Conservation (phyloP, 2,113 vertebrate genomes). For the Muntiacus reevesi region DNA sequence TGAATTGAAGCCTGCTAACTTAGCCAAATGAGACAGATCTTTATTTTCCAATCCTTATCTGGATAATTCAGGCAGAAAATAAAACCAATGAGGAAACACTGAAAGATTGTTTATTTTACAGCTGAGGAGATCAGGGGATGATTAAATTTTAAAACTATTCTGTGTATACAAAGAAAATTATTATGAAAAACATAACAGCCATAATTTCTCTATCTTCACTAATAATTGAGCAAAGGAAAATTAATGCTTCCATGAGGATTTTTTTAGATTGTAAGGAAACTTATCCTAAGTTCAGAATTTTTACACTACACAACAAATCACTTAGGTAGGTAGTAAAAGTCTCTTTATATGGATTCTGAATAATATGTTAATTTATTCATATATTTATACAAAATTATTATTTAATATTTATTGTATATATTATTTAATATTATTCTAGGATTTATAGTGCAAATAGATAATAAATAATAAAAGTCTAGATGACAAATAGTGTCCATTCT, state of each 20-base stretch:
- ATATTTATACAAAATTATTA: not conserved
- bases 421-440: not conserved
- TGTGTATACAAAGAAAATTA: not conserved
- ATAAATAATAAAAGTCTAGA: not conserved
- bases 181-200: not conserved
- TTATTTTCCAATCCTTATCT: slow-evolving; percentile 64
- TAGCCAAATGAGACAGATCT: not conserved
- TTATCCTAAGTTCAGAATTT: not conserved
- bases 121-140: not conserved
- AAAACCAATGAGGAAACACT: not conserved
- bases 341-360: not conserved
- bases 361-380: not conserved
- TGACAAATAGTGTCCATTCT: not conserved
- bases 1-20: slow-evolving; percentile 17
- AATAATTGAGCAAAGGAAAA: not conserved
- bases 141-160: slow-evolving; percentile 44
- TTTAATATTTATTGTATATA: not conserved
- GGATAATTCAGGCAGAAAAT: slow-evolving; percentile 50
- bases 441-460: not conserved
- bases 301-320: not conserved
- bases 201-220: not conserved
- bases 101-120: slow-evolving; percentile 49
- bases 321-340: not conserved
- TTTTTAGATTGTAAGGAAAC: not conserved
- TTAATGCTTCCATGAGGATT: not conserved